Base-by-base conservation (phyloP, 2,888 invertebrate genomes). In the Cyrtodaria siliqua region DNA sequence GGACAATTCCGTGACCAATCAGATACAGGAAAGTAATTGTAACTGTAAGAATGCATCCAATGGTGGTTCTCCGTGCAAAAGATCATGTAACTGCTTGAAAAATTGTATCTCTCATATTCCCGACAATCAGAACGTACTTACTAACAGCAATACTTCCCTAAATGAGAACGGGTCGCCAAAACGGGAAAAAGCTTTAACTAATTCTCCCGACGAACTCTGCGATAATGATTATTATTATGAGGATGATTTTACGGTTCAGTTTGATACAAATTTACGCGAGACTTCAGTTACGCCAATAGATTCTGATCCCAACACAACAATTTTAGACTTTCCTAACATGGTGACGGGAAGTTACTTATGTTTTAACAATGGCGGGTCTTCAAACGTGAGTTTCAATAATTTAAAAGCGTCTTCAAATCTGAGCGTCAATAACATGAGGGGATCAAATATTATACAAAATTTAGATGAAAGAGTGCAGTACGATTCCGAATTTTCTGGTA, bases 221-320 rank as follows among this genome's bases (percentile, higher is more conserved):
- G 91, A 89, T 82, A 91, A 90, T 73, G 92, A 92, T 59, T 92
- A 92, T 78, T 92, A 90, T 78, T 92, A 92, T 62, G 92, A 92
- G 73, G 92, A 92, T 57, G 92, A 92, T 79, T 92, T 91, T 75
- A 84, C 86, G 6, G 89, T 92, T 49, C 87, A 89, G 68, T 90
- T 89, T 76, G 89, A 89, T 60, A 87, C 89, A n/a, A 89, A 90
- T 62, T 75, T 90, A 40, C 81, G 87, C 6, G 87, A 89, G 44
- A 83, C 86, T 9, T 82, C 84, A 0, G 78, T 85, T 2, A 82
- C 84, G 20, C 68, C 84, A 1, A 84, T 81, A 40, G 84, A 83
- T 53, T 74, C 82, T 0, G 84, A 78, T 49, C 79, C 68, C 2
- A 79, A 77, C 50, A 79, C 81, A 12, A 67, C 82, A 14, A 74